Conservation (phyloP, 2,797 vertebrate species). For the Hydrolagus colliei region DNA sequence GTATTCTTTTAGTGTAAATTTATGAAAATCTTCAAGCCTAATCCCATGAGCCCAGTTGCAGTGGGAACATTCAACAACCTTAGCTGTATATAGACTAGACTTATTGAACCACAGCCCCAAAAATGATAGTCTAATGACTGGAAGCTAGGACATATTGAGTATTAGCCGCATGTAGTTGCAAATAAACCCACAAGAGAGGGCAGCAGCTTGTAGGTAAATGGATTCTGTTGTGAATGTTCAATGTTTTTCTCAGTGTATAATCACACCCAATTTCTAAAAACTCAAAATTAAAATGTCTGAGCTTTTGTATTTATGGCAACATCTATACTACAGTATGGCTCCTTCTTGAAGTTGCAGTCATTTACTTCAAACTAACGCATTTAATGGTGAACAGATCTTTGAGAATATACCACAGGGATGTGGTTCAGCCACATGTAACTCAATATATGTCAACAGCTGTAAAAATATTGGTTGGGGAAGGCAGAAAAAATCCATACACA, state of each 20-base stretch:
- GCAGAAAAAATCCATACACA: conserved; percentile 52
- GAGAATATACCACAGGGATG: conserved; percentile 68
- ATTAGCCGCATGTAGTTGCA: conserved; percentile 51
- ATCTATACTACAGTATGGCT: conserved; percentile 63
- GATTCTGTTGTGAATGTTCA: conserved; percentile 56
- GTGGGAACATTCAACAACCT: conserved; percentile 24
- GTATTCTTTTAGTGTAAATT: conserved; percentile 23
- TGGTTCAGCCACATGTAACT: conserved; percentile 74
- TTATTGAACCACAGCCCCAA: conserved; percentile 29
- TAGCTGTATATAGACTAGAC: conserved; percentile 22
- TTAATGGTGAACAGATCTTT: conserved; percentile 75
- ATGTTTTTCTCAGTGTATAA: conserved; percentile 57
- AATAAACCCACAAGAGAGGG: conserved; percentile 62
- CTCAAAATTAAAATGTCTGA: conserved; percentile 74
- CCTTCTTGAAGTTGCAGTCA: conserved; percentile 72
- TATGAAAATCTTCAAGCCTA: conserved; percentile 30
- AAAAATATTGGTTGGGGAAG: conserved; percentile 67
- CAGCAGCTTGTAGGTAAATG: conserved; percentile 48
- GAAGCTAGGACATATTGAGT: conserved; percentile 34
- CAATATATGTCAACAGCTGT: conserved; percentile 82
- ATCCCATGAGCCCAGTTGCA: conserved; percentile 13
- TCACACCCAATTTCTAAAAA: conserved; percentile 55
- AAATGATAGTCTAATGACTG: conserved; percentile 34
- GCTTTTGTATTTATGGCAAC: conserved; percentile 75
- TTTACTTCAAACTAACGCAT: conserved; percentile 66